Base-by-base conservation (phyloP, 2,113 vertebrate genomes). In the Martes martes region DNA sequence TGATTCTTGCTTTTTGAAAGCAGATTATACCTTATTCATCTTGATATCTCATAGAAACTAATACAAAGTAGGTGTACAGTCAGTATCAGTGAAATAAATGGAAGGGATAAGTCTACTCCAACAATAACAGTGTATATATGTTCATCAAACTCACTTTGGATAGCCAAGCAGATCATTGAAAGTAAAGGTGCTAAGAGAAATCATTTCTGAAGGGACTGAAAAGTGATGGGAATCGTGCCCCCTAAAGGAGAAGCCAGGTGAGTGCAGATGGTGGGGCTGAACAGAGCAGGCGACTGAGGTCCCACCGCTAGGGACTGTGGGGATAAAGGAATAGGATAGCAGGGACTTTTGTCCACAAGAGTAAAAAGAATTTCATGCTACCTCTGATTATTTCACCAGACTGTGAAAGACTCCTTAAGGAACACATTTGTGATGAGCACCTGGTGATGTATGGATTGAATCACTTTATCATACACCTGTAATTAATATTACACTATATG, bases 281-380 rank as follows among this genome's bases (percentile, higher is more conserved):
- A 61, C 1, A 14, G 33, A 31, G 23, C 31, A 65, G 6, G 21
- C 59, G 76, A 4, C 6, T 47, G 15, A 7, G 3, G 26, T 11
- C 28, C n/a, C 7, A 26, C 7, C 11, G 89, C 5, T 26, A 16
- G 9, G 23, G 47, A 65, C 21, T 10, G 1, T 7, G 13, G 7
- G 4, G 10, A 23, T 26, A 65, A 45, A 2, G 4, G 3, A 26
- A 39, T 0, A 65, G 13, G 8, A 85, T 0, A 69, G 4, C 1
- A 39, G 2, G 36, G 24, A 5, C 6, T 2, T 31, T 79, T 36
- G 7, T 28, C 14, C 19, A 16, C 23, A 24, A 86, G 2, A 0
- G 2, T 18, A 28, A 57, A 80, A 61, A 76, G 6, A 42, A 65
- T n/a, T 47, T 63, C 55, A 65, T n/a, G 23, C 23, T 23, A 83